These are phyloP conservation scores for Gymnoscopelus microlampas DNA, from an alignment of 2,797 vertebrate genomes.

Conservation along the genomic window DNA sequence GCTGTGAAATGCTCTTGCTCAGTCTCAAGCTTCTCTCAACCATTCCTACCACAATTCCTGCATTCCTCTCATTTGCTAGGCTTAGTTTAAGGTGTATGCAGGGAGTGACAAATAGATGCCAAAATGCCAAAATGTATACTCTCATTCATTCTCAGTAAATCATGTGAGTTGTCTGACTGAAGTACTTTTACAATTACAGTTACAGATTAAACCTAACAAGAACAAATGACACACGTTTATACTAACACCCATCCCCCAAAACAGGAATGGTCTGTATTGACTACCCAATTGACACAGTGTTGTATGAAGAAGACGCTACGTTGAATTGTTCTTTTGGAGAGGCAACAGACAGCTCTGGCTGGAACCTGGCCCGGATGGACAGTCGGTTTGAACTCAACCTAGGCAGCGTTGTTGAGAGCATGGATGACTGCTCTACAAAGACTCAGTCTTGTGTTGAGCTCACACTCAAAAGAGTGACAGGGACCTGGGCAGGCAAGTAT, in stretches of 20 bases:
- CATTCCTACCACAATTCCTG: too few species aligned
- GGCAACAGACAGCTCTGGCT: not conserved
- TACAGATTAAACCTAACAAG: too few species aligned
- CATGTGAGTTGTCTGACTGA: too few species aligned
- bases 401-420: slow-evolving; percentile 54
- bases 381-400: slow-evolving; percentile 33
- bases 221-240: too few species aligned
- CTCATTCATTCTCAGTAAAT: too few species aligned
- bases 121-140: too few species aligned
- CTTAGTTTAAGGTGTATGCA: too few species aligned
- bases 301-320: not conserved
- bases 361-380: slow-evolving; percentile 31
- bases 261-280: slow-evolving; percentile 70
- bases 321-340: slow-evolving; percentile 65
- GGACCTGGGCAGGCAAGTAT: slow-evolving; percentile 60
- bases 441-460: slow-evolving; percentile 16
- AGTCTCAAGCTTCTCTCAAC: too few species aligned
- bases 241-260: slow-evolving; percentile 1
- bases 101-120: too few species aligned
- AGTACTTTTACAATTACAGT: too few species aligned
- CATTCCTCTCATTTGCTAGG: too few species aligned
- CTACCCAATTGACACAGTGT: not conserved
- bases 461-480: slow-evolving; percentile 16
- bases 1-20: too few species aligned
- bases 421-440: rapidly evolving